phyloP scores from a whole-genome alignment of 2,888 invertebrate species.

The Aspidiotus destructor region DNA sequence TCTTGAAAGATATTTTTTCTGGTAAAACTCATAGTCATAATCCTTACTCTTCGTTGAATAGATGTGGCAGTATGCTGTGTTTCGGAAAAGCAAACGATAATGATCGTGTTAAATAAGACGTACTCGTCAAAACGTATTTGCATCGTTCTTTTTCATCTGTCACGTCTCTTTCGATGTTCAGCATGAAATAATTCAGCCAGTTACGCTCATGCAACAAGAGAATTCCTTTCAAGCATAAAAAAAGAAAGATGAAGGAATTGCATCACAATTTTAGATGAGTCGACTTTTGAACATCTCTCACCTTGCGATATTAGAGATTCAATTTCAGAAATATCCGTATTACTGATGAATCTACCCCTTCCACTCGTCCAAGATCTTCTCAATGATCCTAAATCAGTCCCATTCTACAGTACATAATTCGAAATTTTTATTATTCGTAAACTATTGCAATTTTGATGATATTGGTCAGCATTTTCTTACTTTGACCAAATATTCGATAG shows the following conservation, averaged over 20 bases:
- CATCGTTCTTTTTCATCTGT: slow-evolving; percentile 57
- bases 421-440: background rate
- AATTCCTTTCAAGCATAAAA: slow-evolving; percentile 40
- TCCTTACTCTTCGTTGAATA: slow-evolving; percentile 64
- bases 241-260: background rate
- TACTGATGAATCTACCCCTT: slow-evolving; percentile 35
- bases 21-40: background rate
- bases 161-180: slow-evolving; percentile 40
- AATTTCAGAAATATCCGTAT: slow-evolving; percentile 25
- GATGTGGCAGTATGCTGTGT: slow-evolving; percentile 49
- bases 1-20: background rate
- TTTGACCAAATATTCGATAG: slow-evolving; percentile 56
- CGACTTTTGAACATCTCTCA: background rate
- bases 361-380: slow-evolving; percentile 32
- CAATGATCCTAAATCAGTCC: slow-evolving; percentile 28
- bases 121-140: slow-evolving; percentile 64
- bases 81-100: slow-evolving; percentile 64
- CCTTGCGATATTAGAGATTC: slow-evolving; percentile 33
- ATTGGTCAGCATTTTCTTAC: slow-evolving; percentile 34
- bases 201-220: slow-evolving; percentile 62
- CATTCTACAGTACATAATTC: slow-evolving; percentile 16
- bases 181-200: slow-evolving; percentile 59
- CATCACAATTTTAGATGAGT: background rate
- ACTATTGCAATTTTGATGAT: background rate
- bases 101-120: slow-evolving; percentile 54